Evolutionary conservation across 2,797 vertebrate genomes (phyloP).

Genomic region (Bucorvus abyssinicus): DNA sequence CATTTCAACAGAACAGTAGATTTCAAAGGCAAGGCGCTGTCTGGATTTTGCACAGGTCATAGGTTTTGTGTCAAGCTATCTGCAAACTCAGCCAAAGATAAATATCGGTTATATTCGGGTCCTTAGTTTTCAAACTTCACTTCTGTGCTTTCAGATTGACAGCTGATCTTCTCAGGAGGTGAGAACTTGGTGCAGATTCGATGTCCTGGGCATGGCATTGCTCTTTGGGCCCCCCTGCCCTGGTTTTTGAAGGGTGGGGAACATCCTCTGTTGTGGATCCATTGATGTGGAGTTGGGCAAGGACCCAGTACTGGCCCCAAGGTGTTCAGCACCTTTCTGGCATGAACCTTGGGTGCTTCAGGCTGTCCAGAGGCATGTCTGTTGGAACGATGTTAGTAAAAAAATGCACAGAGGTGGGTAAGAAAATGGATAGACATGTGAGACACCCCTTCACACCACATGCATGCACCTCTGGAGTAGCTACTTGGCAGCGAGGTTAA

Average conservation of each 20-base stretch:
- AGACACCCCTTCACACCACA: not conserved
- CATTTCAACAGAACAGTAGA: not conserved
- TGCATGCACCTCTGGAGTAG: not conserved
- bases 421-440: not conserved
- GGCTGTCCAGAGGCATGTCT: accelerated
- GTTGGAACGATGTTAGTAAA: not conserved
- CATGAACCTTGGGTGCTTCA: not conserved
- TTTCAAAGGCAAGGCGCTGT: not conserved
- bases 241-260: not conserved
- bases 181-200: not conserved
- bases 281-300: not conserved
- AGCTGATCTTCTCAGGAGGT: not conserved
- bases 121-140: not conserved
- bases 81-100: not conserved
- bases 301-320: not conserved
- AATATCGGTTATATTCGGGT: not conserved
- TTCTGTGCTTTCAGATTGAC: not conserved
- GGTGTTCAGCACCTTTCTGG: not conserved
- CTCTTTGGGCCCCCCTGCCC: not conserved
- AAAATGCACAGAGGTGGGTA: not conserved
- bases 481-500: too few relatives aligned
- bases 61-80: not conserved
- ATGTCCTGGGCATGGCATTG: not conserved
- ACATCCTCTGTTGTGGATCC: not conserved
- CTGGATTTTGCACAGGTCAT: not conserved